phyloP scores from a whole-genome alignment of 2,113 vertebrate species.

The Labeo rohita region DNA sequence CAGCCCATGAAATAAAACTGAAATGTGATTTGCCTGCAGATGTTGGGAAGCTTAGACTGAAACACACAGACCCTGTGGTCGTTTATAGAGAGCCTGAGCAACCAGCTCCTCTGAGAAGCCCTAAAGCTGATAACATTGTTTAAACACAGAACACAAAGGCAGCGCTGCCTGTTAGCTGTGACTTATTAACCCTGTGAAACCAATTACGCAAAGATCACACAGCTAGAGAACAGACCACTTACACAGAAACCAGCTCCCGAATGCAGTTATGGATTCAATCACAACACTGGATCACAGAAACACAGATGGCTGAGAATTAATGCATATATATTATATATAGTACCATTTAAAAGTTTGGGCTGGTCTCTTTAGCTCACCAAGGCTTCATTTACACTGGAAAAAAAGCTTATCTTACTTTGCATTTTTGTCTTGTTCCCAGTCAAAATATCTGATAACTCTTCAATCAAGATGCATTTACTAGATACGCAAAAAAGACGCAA shows the following conservation, averaged over 20 bases:
- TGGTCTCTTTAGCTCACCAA: neutral
- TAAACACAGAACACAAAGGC: slow-evolving; percentile 26
- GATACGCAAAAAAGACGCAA: too few species aligned
- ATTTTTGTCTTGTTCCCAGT: too few species aligned
- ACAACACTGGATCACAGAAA: neutral
- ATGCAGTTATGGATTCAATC: neutral
- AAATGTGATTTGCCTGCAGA: neutral
- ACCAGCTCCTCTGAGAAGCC: neutral
- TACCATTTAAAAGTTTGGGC: neutral
- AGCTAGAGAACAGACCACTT: neutral
- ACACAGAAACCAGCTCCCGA: neutral
- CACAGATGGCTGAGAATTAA: neutral
- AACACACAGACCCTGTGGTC: neutral
- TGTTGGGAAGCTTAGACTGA: neutral
- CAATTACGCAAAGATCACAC: slow-evolving; percentile 4
- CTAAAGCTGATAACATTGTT: slow-evolving; percentile 15
- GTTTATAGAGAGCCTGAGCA: neutral
- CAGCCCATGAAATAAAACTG: neutral
- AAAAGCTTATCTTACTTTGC: too few species aligned
- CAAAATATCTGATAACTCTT: too few species aligned
- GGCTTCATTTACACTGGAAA: neutral
- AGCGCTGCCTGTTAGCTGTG: neutral
- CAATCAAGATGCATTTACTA: too few species aligned
- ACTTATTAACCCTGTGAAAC: slow-evolving; percentile 18
- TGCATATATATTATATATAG: neutral